Conservation (phyloP, 2,888 invertebrate genomes). For the Doris montereyensis region DNA sequence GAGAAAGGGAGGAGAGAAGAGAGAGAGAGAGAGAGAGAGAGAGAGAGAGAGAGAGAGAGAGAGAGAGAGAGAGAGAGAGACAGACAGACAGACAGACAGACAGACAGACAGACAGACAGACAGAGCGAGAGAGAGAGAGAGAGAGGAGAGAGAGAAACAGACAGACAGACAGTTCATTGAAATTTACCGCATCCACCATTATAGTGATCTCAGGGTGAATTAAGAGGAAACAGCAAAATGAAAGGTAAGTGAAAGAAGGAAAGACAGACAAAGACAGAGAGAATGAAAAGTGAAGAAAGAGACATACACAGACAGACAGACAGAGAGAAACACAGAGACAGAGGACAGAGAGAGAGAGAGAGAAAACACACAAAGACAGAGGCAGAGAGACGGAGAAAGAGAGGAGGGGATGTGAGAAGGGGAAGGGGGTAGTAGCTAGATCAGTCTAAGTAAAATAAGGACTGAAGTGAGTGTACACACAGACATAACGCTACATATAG, state of each 20-base stretch:
- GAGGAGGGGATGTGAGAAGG: too few species aligned
- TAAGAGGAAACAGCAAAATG: neutral
- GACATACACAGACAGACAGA: too few species aligned
- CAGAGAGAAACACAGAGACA: neutral
- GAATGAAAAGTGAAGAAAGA: neutral
- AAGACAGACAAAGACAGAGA: neutral
- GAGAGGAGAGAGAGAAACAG: neutral
- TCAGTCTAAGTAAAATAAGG: too few species aligned
- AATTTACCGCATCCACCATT: too few species aligned
- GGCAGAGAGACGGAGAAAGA: too few species aligned
- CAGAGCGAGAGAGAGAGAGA: neutral
- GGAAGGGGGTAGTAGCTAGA: too few species aligned
- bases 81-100: neutral
- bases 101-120: neutral
- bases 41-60: neutral
- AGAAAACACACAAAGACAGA: too few species aligned
- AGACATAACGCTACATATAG: too few species aligned
- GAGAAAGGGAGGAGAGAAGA: neutral
- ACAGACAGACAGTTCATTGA: neutral
- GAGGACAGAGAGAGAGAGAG: neutral
- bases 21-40: neutral
- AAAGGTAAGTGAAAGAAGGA: neutral
- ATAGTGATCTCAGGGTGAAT: too few species aligned
- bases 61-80: neutral
- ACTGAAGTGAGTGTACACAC: too few species aligned